Evolutionary conservation across 1,140 invertebrate species (phyloP), one percentile per base, ranked within the genome.

Genomic region (Aphis gossypii): DNA sequence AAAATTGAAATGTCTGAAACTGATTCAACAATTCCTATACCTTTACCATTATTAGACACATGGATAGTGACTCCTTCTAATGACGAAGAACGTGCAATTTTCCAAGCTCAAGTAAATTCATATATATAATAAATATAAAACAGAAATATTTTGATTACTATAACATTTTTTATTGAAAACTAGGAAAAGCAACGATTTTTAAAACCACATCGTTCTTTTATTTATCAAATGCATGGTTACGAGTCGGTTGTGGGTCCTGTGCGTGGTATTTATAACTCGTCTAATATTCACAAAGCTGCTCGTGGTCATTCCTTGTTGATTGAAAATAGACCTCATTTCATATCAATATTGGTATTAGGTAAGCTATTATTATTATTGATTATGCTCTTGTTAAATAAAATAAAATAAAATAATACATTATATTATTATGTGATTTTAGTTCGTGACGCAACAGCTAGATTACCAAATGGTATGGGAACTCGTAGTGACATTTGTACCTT

Each of bases 391-490:
- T n/a, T 18, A 21, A 86, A 84, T 0, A 41, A 48, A 60, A 90
- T n/a, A n/a, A 51, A 51, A 51, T 51, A 20, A 54, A 68, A 44
- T 20, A 25, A 68, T 51, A 30, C n/a, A 41, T 83, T 35, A 84
- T 46, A 46, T 46, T 44, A 41, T 89, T 87, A 46, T 93, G 30
- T 84, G 38, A 94, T 94, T 95, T 89, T 94, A 96, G 98, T 99
- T 21, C 96, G 98, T 82, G 98, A 99, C 96, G 98, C 98, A 8
- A 98, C 98, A 0, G 98, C 99, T 0, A 96, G 99, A 84, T 95
- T 99, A 93, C 98, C 99, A 1, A 99, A 98, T 95, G 98, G 98
- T 1, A 98, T 99, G 96, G 98, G 99, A 44, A 99, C 98, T 0
- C 95, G 98, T 48, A 97, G 97, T 9, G 98, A 99, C 94, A 98